Conservation (phyloP, 2,797 vertebrate species). For the Bradypodion ventrale region DNA sequence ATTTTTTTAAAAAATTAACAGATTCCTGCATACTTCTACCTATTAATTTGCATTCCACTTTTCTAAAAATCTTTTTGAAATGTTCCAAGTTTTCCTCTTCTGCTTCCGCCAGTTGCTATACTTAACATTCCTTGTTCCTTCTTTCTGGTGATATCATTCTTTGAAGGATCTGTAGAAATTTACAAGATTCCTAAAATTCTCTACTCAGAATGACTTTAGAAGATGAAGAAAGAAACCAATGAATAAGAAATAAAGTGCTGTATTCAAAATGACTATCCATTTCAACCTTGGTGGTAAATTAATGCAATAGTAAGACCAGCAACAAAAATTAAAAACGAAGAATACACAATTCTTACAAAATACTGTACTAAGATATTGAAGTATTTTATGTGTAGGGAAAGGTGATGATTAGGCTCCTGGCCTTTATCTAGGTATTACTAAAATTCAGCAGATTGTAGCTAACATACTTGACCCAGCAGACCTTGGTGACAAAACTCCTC, state of each 20-base stretch:
- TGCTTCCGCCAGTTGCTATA: background rate
- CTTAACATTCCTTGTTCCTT: background rate
- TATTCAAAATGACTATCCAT: background rate
- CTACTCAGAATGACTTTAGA: background rate
- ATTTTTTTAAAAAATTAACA: background rate
- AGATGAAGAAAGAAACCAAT: background rate
- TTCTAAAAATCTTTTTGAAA: background rate
- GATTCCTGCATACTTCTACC: background rate
- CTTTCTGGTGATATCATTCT: background rate
- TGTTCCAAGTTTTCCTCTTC: background rate
- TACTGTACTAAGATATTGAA: background rate
- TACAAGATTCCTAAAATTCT: background rate
- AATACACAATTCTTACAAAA: slow-evolving; percentile 38
- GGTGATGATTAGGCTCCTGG: background rate
- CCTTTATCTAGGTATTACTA: background rate
- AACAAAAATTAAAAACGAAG: slow-evolving; percentile 64
- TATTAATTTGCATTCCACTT: background rate
- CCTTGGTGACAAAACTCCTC: background rate
- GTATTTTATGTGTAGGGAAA: background rate
- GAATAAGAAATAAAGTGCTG: background rate
- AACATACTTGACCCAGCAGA: background rate
- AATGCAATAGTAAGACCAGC: background rate
- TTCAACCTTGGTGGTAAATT: background rate
- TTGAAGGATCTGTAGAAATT: background rate
- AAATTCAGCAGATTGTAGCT: background rate